These are phyloP conservation scores for Rhinichthys osculus DNA, from an alignment of 2,797 vertebrate genomes.

Conservation along the genomic window DNA sequence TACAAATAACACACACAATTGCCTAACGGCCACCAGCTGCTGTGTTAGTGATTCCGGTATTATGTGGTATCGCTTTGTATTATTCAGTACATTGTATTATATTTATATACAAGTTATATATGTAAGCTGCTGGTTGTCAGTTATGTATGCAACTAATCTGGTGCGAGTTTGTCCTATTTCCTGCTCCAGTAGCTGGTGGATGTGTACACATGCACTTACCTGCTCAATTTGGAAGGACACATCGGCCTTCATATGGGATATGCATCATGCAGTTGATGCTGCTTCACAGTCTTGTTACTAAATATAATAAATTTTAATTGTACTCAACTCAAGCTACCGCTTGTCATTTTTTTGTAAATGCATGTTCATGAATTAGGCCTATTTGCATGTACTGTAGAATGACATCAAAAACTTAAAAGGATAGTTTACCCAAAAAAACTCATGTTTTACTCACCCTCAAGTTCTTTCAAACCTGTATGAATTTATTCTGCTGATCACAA, in stretches of 20 bases:
- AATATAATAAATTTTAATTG: conserved; percentile 66
- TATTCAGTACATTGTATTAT: conserved; percentile 65
- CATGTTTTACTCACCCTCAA: too few species aligned
- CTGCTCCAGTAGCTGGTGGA: neutral
- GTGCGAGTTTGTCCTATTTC: conserved; percentile 40
- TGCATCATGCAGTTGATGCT: conserved; percentile 40
- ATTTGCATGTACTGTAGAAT: neutral
- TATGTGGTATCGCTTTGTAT: conserved; percentile 52
- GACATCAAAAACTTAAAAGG: neutral
- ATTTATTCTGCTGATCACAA: too few species aligned
- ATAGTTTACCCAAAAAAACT: neutral
- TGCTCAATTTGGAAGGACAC: conserved; percentile 30
- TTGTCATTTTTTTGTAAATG: neutral
- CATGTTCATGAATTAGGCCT: neutral
- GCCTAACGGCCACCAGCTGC: conserved; percentile 45
- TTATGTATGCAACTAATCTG: conserved; percentile 59
- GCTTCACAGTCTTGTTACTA: conserved; percentile 61
- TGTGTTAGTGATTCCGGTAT: conserved; percentile 45
- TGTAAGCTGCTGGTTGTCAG: conserved; percentile 69
- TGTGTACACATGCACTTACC: conserved; percentile 5
- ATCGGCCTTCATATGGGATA: conserved; percentile 23
- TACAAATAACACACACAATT: conserved; percentile 12
- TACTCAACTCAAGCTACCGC: neutral
- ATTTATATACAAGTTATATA: conserved; percentile 48
- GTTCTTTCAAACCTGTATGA: too few species aligned